Base-by-base conservation (phyloP, 2,113 vertebrate species). In the Atrichornis clamosus region DNA sequence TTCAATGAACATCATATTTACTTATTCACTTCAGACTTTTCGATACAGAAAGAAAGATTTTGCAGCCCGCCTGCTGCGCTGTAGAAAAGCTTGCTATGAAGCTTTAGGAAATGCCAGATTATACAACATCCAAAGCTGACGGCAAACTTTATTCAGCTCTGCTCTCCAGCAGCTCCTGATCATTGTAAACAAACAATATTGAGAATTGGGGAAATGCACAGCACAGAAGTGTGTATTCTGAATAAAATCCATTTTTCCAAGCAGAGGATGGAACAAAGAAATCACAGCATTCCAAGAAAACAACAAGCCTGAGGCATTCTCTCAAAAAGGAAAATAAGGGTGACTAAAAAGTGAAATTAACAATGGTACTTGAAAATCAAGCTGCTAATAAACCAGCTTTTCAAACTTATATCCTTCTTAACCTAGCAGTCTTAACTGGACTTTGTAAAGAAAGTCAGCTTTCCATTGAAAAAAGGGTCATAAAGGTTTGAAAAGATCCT, bases 341-440 rank as follows among this genome's bases (percentile, higher is more conserved):
- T 33, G 6, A 89, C 42, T 70, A 74, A 76, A 83, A 26, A 33
- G 7, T 3, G 18, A 83, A 85, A 49, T 58, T 49, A 46, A 39
- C 35, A 83, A 20, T 30, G 37, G 4, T 6, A 44, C 35, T 76
- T 92, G 35, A 68, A 80, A 95, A 76, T 8, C 59, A 77, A 79
- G 33, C 15, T 67, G 47, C 33, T 23, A 85, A 84, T 55, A 65
- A 92, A 27, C 0, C 7, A 42, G 2, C 9, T 73, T 81, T 95
- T 74, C 20, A 50, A 62, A 58, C 6, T 9, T 27, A 39, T 6
- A 75, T 50, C 26, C 14, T 56, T 89, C 42, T 82, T 55, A 59
- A 33, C 0, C 1, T 17, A 64, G 18, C n/a, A 32, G n/a, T n/a
- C n/a, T n/a, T n/a, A n/a, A n/a, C 2, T 47, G 19, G 20, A 35